Evolutionary conservation across 2,888 invertebrate genomes (phyloP), one percentile per base, ranked within the genome.

Genomic region (Iselma pallidipennis): DNA sequence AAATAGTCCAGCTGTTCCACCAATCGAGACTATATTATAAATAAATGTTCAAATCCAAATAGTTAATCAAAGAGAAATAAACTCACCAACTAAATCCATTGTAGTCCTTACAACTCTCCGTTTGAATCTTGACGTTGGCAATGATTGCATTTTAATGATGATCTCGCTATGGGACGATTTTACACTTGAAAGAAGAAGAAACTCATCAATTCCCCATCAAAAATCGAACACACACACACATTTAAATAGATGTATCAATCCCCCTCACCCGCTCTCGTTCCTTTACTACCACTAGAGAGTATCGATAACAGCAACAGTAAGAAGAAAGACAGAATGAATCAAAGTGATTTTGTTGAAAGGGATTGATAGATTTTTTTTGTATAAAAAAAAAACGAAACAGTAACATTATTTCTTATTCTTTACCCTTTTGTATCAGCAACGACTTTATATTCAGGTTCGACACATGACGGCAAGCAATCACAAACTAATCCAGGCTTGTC

Each of bases 1-100:
- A 71, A 87, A 88, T 10, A 87, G 83, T 0, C 87, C 87, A 1
- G 84, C 84, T 0, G 86, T 84, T n/a, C 87, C 86, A 4, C 87
- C 87, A 49, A 87, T 80, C 61, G 87, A 87, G 68, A 87, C 87
- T 87, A 80, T n/a, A n/a, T n/a, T n/a, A n/a, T 56, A 84, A 82
- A 60, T 37, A 66, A 65, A 31, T 49, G n/a, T n/a, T n/a, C n/a
- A n/a, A 52, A 52, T 48, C 33, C n/a, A n/a, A 12, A 26, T 14
- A 31, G 19, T 19, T 19, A 6, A 42, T 25, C 12, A 19, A 54
- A 23, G 14, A 9, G 16, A 53, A 52, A 58, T 28, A 10, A 45
- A 74, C 76, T 78, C 80, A 88, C 88, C 89, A 25, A 88, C 87
- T 67, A 88, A 81, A 70, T 87, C 88, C 65, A 89, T 80, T 21